phyloP scores from a whole-genome alignment of 2,888 invertebrate species.

The Diploptera punctata region DNA sequence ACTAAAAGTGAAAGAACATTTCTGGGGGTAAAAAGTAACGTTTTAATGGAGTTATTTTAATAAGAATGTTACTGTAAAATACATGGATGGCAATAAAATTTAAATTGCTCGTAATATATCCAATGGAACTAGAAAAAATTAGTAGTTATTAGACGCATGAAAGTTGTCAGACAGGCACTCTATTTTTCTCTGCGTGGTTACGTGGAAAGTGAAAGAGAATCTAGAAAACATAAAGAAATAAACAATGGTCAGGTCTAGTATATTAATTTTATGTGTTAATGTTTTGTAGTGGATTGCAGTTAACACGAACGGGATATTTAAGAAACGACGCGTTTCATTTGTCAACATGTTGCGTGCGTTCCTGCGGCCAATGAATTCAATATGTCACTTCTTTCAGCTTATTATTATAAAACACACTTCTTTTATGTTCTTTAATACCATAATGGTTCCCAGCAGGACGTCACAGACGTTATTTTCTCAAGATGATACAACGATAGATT shows the following conservation, averaged over 20 bases:
- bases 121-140: not conserved
- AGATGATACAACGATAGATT: too few species aligned
- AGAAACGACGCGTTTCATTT: not conserved
- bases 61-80: too few species aligned
- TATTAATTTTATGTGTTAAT: not conserved
- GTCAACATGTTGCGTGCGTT: not conserved
- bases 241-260: not conserved
- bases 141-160: not conserved
- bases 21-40: too few species aligned
- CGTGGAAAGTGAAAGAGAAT: not conserved
- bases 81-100: too few species aligned
- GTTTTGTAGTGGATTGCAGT: not conserved
- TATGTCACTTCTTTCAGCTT: not conserved
- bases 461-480: too few species aligned
- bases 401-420: not conserved
- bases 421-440: not conserved
- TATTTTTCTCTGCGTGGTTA: not conserved
- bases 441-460: too few species aligned
- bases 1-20: too few species aligned
- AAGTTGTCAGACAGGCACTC: not conserved
- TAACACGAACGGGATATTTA: not conserved
- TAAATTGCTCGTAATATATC: not conserved
- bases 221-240: not conserved
- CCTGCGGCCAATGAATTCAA: not conserved
- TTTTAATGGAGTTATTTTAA: too few species aligned